Evolutionary conservation across 1,140 invertebrate genomes (phyloP).

Genomic region (Eriocheir sinensis): DNA sequence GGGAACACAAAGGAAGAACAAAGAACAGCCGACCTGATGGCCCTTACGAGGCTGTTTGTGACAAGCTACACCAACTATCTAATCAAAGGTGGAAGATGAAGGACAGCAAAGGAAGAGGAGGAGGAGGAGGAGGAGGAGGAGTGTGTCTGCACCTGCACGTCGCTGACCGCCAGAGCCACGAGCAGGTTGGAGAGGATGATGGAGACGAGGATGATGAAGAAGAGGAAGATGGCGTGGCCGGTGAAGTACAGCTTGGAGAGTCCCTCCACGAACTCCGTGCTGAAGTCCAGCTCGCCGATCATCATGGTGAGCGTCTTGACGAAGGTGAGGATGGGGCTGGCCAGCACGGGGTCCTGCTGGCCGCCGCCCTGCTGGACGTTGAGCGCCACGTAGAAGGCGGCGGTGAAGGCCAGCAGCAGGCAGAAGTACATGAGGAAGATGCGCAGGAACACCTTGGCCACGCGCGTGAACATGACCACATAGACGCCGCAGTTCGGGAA

Average conservation of each 20-base stretch:
- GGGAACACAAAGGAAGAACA: not conserved
- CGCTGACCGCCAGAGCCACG: slow-evolving; percentile 86
- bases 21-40: not conserved
- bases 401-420: slow-evolving; percentile 84
- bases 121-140: not conserved
- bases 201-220: slow-evolving; percentile 85
- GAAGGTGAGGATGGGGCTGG: slow-evolving; percentile 82
- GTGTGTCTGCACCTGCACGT: slow-evolving; percentile 81
- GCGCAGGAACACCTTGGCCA: slow-evolving; percentile 78
- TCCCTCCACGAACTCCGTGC: slow-evolving; percentile 81
- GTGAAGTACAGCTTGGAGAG: slow-evolving; percentile 80
- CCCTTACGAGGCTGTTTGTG: too few species aligned
- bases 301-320: slow-evolving; percentile 85
- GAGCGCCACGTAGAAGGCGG: slow-evolving; percentile 84
- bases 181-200: slow-evolving; percentile 86
- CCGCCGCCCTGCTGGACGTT: slow-evolving; percentile 80
- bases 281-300: slow-evolving; percentile 85
- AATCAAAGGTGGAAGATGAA: too few species aligned
- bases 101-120: too few species aligned
- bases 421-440: slow-evolving; percentile 83
- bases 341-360: slow-evolving; percentile 82
- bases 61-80: too few species aligned
- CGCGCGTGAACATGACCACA: slow-evolving; percentile 79
- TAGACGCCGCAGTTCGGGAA: slow-evolving; percentile 79
- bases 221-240: slow-evolving; percentile 84